Evolutionary conservation across 2,888 invertebrate genomes (phyloP), one percentile per base, ranked within the genome.

Genomic region (Drosophila anomalata): DNA sequence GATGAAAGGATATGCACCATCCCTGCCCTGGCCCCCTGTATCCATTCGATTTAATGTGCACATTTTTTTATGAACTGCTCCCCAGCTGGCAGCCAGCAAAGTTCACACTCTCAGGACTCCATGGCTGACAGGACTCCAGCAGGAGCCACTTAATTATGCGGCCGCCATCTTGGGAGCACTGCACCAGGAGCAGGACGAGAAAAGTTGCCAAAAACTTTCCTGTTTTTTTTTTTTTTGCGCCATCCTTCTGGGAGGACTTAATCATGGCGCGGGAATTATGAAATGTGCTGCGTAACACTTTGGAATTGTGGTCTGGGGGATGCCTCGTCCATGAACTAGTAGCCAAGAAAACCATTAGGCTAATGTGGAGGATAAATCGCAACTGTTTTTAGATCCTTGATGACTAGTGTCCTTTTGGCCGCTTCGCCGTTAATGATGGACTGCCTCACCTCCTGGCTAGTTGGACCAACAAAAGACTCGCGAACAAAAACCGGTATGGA

Each of bases 261-360:
- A 78, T 78, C 77, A 63, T 84, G 67, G 82, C 81, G 82, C 81
- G 81, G 81, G 81, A 82, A 85, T 81, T 82, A 82, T 82, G 81
- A 82, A 82, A 82, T 82, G 85, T 82, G 81, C 85, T 85, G 77
- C 76, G 85, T 81, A 82, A 81, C 77, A 66, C 55, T 58, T 12
- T 56, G 56, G 50, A 54, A 26, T 20, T 47, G 31, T 9, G 7
- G 29, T 2, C 29, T 26, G 7, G 29, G 8, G 2, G 29, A 29
- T 29, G 29, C 29, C 29, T 8, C 8, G 29, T 29, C 29, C 29
- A 9, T 9, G 29, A 9, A 29, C 8, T 29, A 29, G 9, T 29
- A 9, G 48, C 48, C 26, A 46, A 48, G 50, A 68, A 74, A 80
- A 74, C 82, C 87, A 88, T 87, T 88, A 88, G 61, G 77, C 80